phyloP scores from a whole-genome alignment of 1,140 invertebrate species.

The Arctopsyche grandis region DNA sequence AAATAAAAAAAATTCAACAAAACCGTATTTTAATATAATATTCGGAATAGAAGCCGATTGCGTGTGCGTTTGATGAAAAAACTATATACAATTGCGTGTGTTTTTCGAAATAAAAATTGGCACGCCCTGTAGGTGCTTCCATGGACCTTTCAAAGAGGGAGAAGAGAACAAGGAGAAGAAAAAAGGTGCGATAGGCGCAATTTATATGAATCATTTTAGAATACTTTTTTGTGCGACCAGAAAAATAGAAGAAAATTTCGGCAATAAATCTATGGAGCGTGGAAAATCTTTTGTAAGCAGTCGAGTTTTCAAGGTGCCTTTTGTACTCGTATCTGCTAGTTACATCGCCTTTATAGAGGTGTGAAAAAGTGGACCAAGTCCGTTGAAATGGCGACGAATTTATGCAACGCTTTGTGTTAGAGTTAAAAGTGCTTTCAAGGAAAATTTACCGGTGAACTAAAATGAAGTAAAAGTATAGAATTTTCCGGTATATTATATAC shows the following conservation, averaged over 20 bases:
- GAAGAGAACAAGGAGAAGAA: neutral
- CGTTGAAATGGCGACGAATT: no score
- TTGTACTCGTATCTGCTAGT: neutral
- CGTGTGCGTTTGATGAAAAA: no score
- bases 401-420: no score
- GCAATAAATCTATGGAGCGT: conserved; percentile 16
- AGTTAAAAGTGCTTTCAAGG: no score
- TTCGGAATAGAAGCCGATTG: no score
- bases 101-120: conserved; percentile 1
- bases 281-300: neutral
- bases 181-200: conserved; percentile 26
- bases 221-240: conserved; percentile 16
- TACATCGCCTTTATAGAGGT: neutral
- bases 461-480: no score
- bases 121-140: neutral
- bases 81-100: no score
- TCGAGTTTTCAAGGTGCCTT: conserved; percentile 13
- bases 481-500: no score
- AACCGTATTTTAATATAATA: no score
- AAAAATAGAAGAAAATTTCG: conserved; percentile 23
- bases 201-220: conserved; percentile 31
- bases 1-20: no score
- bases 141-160: neutral
- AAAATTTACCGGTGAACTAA: no score
- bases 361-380: no score